Evolutionary conservation across 2,888 invertebrate genomes (phyloP), one percentile per base, ranked within the genome.

Genomic region (Ornithoptera priamus): DNA sequence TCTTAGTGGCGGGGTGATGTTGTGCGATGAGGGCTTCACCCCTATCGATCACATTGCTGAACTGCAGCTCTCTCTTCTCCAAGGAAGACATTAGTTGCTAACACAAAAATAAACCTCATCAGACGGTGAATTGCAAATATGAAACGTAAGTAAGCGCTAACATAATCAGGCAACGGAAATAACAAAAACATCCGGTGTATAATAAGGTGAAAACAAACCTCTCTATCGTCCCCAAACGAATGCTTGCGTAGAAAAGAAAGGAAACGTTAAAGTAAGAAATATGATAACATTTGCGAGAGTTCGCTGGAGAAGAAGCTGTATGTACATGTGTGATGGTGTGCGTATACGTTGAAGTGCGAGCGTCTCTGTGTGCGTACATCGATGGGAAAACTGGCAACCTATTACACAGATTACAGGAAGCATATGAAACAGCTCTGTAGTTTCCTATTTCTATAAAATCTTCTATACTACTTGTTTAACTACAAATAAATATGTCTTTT

Each of bases 71-170:
- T 65, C 99, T 95, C 84, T 97, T 97, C 89, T 99, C 99, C 83
- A 99, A 93, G 75, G 99, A 99, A 76, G 97, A 97, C 96, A 99
- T 98, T 83, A 99, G 93, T 87, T 96, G 96, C 98, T 98, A 90
- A 12, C 57, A 81, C 82, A 77, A 77, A 46, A 81, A 80, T 12
- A 53, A 65, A 71, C 63, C 60, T 57, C 67, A 70, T 76, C 46
- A 69, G 17, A n/a, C 66, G 20, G n/a, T 6, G 50, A 53, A 56
- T 1, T 59, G 30, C 17, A 68, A 12, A 56, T 1, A 20, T 60
- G 24, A 57, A 66, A 30, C 42, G 68, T 22, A 65, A 78, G 71
- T 68, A 85, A 84, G 83, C 82, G 60, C 39, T 17, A 61, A 69
- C 56, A 56, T 56, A 56, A 78, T 79, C 73, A 67, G 20, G 80